A percentile compares a stretch with the other conserved stretches of the same genome.
These are phyloP conservation scores for Laupala kohalensis DNA, from an alignment of 1,140 invertebrate species.

Conservation along the genomic window DNA sequence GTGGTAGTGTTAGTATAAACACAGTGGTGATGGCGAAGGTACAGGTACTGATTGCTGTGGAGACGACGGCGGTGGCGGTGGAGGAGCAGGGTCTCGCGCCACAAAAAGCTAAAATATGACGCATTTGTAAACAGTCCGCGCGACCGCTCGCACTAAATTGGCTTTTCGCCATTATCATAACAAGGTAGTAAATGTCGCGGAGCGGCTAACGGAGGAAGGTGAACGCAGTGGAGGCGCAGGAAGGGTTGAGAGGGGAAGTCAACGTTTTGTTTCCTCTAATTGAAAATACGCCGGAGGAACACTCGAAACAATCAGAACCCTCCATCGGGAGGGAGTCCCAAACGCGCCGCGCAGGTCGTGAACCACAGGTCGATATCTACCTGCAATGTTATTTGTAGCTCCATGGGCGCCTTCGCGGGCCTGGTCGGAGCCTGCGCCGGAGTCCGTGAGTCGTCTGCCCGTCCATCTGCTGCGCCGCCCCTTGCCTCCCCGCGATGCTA, in stretches of 20 bases:
- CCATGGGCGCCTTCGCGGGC: too few species aligned
- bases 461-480: too few species aligned
- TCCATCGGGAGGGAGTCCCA: too few species aligned
- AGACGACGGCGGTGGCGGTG: too few species aligned
- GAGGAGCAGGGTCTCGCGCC: neutral
- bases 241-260: too few species aligned
- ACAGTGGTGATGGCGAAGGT: too few species aligned
- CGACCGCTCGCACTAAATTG: neutral
- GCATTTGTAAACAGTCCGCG: conserved; percentile 1
- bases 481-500: neutral
- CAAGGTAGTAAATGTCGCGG: conserved; percentile 7
- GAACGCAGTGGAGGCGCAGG: neutral
- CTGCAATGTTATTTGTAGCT: neutral
- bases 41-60: too few species aligned
- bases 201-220: too few species aligned
- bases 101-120: neutral
- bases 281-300: neutral
- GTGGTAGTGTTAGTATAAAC: too few species aligned
- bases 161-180: conserved; percentile 3
- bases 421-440: too few species aligned
- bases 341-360: neutral
- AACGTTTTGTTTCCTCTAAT: neutral
- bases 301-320: neutral
- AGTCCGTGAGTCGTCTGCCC: too few species aligned
- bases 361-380: neutral